Percentiles rank a stretch among this genome's conserved stretches.
Evolutionary conservation across 2,797 vertebrate genomes (phyloP).

Genomic region (Tragopan temminckii): DNA sequence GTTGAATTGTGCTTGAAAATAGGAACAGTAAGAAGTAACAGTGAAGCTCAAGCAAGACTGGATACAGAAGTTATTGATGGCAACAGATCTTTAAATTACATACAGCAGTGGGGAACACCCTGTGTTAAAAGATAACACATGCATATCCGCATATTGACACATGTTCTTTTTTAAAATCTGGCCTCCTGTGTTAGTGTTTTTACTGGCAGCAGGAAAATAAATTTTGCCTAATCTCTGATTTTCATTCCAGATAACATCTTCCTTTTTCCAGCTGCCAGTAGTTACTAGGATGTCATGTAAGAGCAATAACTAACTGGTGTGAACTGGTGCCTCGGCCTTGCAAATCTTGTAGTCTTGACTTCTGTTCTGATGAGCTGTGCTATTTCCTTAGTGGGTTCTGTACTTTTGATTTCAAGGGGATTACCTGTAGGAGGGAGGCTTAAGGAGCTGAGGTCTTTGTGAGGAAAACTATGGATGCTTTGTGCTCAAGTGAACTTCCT

Average conservation of each 20-base stretch:
- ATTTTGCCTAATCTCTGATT: conserved; percentile 53
- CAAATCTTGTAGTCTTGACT: neutral
- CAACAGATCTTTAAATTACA: conserved; percentile 28
- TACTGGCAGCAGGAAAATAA: conserved; percentile 55
- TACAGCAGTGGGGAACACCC: neutral
- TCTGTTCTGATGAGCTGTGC: neutral
- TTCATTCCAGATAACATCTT: conserved; percentile 48
- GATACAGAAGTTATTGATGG: conserved; percentile 8
- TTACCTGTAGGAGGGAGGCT: neutral
- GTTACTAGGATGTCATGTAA: neutral
- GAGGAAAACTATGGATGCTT: neutral
- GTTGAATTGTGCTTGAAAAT: conserved; percentile 28
- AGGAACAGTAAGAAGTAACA: conserved; percentile 4
- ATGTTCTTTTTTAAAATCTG: conserved; percentile 50
- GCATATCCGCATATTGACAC: neutral
- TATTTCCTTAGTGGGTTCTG: neutral
- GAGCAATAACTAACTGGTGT: neutral
- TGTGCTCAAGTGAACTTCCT: neutral
- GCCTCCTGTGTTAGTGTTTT: conserved; percentile 25
- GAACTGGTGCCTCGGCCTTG: neutral
- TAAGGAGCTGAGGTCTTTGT: neutral
- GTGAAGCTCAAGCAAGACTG: neutral
- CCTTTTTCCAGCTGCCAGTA: conserved; percentile 49
- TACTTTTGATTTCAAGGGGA: neutral
- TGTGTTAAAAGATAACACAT: conserved; percentile 22